Evolutionary conservation across 2,888 invertebrate species (phyloP).

Genomic region (Atherix ibis): DNA sequence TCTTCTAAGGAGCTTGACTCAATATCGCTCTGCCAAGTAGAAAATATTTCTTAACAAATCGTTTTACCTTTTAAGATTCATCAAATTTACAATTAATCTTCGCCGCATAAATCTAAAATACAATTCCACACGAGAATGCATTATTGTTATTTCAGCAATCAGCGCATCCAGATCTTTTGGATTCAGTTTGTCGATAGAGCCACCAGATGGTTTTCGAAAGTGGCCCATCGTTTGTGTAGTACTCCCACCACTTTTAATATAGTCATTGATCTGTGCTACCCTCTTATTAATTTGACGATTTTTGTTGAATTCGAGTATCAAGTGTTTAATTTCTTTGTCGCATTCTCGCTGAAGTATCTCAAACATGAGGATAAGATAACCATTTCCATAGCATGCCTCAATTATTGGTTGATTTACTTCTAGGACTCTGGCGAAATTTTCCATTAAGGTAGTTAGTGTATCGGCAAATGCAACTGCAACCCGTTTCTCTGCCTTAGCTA

Average conservation of each 20-base stretch:
- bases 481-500: constrained; percentile 51
- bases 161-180: constrained; percentile 75
- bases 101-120: constrained; percentile 78
- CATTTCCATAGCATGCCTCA: constrained; percentile 77
- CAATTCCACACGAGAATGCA: constrained; percentile 79
- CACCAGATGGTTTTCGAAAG: constrained; percentile 27
- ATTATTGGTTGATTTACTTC: constrained; percentile 80
- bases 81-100: constrained; percentile 45
- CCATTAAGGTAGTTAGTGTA: constrained; percentile 67
- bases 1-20: constrained; percentile 41
- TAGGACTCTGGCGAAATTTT: constrained; percentile 66
- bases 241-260: constrained; percentile 30
- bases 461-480: constrained; percentile 70
- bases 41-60: constrained; percentile 1
- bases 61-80: constrained; percentile 10
- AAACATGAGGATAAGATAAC: constrained; percentile 54
- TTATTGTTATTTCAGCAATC: constrained; percentile 77
- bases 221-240: constrained; percentile 22
- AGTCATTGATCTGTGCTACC: constrained; percentile 45
- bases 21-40: constrained; percentile 40
- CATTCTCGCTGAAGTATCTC: constrained; percentile 63
- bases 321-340: constrained; percentile 43
- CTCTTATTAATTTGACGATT: constrained; percentile 47
- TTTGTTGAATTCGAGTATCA: constrained; percentile 57
- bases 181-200: constrained; percentile 43